Evolutionary conservation across 2,113 vertebrate species (phyloP), one percentile per base, ranked within the genome.

Genomic region (Clarias macrocephalus): DNA sequence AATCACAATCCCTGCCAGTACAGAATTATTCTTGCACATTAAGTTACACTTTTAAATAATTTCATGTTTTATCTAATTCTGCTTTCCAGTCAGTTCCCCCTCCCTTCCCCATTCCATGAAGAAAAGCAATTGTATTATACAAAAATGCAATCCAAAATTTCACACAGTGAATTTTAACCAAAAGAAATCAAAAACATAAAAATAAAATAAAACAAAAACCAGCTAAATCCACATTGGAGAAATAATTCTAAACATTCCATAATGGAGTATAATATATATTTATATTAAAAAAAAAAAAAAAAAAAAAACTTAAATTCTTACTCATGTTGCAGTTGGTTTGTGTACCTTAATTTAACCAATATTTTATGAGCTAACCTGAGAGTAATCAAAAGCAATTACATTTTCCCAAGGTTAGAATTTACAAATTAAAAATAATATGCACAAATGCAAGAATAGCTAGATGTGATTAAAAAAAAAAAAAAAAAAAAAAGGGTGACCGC

Each of bases 101-200:
- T 23, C 87, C 82, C 86, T 62, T 82, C 75, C 52, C 76, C 82
- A 77, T 80, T 76, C 66, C 77, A 83, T 84, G 37, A 79, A 88
- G 84, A 88, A 91, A 91, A 89, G 84, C 88, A 88, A 92, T 91
- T 93, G 92, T 93, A 93, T 92, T 93, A 91, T 93, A 93, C 92
- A 93, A 93, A 93, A 91, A 91, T 91, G 91, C 91, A 91, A 93
- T 92, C 90, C 90, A 88, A 92, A 90, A 90, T 92, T 93, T 93
- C 92, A 93, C 92, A 93, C 92, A 93, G 92, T 93, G 92, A 93
- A 93, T 92, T 92, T 89, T 91, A 90, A 91, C 91, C 91, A 86
- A 90, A 91, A 87, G 75, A 91, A 90, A 91, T 91, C 90, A 90
- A 89, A 63, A 18, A 59, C 57, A 73, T 52, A 76, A 90, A 85